Conservation (phyloP, 2,888 invertebrate genomes). For the Balanococcus diminutus region DNA sequence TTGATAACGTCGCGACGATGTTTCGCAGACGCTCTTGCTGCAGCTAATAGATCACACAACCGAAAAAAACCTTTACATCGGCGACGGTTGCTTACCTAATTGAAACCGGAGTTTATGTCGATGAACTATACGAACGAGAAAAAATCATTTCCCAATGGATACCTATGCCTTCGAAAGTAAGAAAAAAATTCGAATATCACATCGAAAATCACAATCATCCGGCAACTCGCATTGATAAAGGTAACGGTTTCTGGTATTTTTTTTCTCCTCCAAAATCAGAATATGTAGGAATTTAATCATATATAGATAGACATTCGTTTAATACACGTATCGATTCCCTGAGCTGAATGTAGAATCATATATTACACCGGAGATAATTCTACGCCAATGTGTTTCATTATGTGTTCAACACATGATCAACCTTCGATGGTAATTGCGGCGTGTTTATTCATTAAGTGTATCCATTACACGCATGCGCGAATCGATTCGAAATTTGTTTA, state of each 20-base stretch:
- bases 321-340: background rate
- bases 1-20: background rate
- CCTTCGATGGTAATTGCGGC: constrained; percentile 41
- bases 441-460: constrained; percentile 37
- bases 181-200: background rate
- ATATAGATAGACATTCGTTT: background rate
- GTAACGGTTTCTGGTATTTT: background rate
- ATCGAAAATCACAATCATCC: constrained; percentile 1
- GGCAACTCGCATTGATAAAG: background rate
- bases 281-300: background rate
- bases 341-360: background rate
- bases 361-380: background rate
- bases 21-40: background rate
- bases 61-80: background rate
- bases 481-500: constrained; percentile 53
- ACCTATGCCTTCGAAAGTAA: background rate
- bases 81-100: constrained; percentile 24
- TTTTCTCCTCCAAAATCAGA: background rate
- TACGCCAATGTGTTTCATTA: constrained; percentile 25
- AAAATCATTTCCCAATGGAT: constrained; percentile 10
- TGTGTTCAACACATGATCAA: constrained; percentile 48
- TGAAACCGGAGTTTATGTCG: constrained; percentile 16
- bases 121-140: background rate
- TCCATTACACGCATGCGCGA: constrained; percentile 52
- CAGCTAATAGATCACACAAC: constrained; percentile 13